Percentiles rank a stretch among this genome's conserved stretches.
phyloP scores from a whole-genome alignment of 2,113 vertebrate species.

The Cryptotis parvus region DNA sequence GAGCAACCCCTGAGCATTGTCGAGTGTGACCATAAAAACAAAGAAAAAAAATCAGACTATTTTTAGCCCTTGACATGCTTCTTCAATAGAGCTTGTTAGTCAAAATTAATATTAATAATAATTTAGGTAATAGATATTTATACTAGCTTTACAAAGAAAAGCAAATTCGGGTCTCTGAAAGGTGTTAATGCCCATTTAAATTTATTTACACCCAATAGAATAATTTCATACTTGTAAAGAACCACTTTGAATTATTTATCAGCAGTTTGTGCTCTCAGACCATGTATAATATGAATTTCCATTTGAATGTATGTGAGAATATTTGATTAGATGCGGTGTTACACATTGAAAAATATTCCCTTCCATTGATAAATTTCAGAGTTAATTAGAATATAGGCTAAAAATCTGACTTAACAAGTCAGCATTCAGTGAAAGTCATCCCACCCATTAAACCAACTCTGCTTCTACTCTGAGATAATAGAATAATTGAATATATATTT shows the following conservation, averaged over 20 bases:
- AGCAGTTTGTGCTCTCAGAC: constrained; percentile 22
- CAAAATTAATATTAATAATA: constrained; percentile 23
- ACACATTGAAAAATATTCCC: constrained; percentile 7
- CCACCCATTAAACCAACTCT: neutral
- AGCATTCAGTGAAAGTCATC: neutral
- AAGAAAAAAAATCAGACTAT: neutral
- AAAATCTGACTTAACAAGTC: neutral
- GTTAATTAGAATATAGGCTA: constrained; percentile 10
- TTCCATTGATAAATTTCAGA: constrained; percentile 11
- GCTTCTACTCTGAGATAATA: constrained; percentile 2
- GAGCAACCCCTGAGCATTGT: too few relatives aligned
- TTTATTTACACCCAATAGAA: neutral
- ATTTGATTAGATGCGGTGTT: neutral
- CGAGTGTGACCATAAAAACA: too few relatives aligned
- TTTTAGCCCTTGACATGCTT: neutral
- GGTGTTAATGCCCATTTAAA: neutral
- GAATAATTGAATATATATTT: neutral
- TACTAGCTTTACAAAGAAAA: neutral
- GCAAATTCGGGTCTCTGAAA: neutral
- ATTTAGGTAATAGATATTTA: neutral
- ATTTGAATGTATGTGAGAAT: neutral
- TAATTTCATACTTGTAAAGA: neutral
- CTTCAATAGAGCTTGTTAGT: neutral
- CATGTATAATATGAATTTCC: neutral
- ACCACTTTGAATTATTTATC: constrained; percentile 23